Percentiles rank a stretch among this genome's conserved stretches.
Evolutionary conservation across 1,140 invertebrate genomes (phyloP).

Genomic region (Epicauta chinensis): DNA sequence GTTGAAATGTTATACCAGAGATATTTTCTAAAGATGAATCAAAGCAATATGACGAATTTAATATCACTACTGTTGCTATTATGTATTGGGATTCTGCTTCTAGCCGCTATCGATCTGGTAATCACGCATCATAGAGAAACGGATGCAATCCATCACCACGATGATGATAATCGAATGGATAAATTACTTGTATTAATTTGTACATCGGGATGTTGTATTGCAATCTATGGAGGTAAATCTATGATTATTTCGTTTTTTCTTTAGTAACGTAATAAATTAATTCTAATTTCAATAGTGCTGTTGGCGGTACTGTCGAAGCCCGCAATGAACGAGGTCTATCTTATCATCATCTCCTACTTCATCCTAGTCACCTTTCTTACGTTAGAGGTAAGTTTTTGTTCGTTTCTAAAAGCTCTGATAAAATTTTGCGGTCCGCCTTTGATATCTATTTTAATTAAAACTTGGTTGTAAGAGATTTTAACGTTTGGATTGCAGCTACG

Average conservation of each 20-base stretch:
- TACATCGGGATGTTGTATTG: constrained; percentile 38
- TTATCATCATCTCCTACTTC: constrained; percentile 75
- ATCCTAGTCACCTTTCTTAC: constrained; percentile 64
- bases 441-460: too few species aligned
- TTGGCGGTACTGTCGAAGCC: constrained; percentile 70
- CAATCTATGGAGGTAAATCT: constrained; percentile 39
- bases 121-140: constrained; percentile 18
- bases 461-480: too few species aligned
- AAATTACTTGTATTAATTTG: constrained; percentile 35
- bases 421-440: too few species aligned
- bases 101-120: constrained; percentile 38
- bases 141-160: constrained; percentile 9
- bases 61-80: constrained; percentile 68
- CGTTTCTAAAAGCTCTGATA: constrained; percentile 2
- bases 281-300: constrained; percentile 58
- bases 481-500: too few species aligned
- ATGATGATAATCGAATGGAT: constrained; percentile 24
- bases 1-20: constrained; percentile 87
- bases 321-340: constrained; percentile 80
- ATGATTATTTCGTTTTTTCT: too few species aligned
- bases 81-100: constrained; percentile 54
- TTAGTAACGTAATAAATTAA: too few species aligned
- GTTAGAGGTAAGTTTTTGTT: constrained; percentile 39
- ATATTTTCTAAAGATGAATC: constrained; percentile 89
- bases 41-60: constrained; percentile 80